Percentiles rank a stretch among this genome's conserved stretches.
Conservation (phyloP, 2,797 vertebrate species). For the Crocodylus rhombifer region DNA sequence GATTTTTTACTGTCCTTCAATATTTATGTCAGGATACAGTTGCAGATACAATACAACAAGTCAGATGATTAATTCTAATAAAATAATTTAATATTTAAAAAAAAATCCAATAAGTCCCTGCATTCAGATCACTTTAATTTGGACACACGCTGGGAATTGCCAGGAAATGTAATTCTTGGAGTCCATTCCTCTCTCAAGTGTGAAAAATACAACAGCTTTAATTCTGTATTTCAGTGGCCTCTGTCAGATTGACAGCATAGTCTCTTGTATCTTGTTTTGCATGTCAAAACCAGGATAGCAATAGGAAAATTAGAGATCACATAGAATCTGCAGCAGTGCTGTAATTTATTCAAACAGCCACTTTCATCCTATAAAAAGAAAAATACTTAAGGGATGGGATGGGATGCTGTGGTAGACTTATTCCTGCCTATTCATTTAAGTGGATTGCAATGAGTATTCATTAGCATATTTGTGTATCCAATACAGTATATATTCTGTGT, state of each 20-base stretch:
- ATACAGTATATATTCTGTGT: conserved; percentile 35
- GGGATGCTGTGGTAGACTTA: background rate
- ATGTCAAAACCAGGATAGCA: background rate
- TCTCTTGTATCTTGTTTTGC: background rate
- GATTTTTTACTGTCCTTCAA: conserved; percentile 23
- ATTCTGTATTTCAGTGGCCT: background rate
- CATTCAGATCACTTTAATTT: background rate
- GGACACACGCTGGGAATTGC: background rate
- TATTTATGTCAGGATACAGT: background rate
- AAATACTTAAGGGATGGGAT: background rate
- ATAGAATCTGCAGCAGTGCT: background rate
- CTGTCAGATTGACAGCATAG: background rate
- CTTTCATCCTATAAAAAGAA: background rate
- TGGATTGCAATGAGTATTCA: background rate
- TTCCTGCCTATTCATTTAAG: background rate
- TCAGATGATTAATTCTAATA: background rate
- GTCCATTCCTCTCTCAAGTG: background rate
- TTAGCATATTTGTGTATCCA: conserved; percentile 43
- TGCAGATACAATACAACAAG: conserved; percentile 16
- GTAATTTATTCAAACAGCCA: background rate
- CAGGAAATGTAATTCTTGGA: background rate
- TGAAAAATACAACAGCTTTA: background rate
- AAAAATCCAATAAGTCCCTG: background rate
- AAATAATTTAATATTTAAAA: background rate
- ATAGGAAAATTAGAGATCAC: background rate